Evolutionary conservation across 2,113 vertebrate genomes (phyloP).

Genomic region (Anoplopoma fimbria): DNA sequence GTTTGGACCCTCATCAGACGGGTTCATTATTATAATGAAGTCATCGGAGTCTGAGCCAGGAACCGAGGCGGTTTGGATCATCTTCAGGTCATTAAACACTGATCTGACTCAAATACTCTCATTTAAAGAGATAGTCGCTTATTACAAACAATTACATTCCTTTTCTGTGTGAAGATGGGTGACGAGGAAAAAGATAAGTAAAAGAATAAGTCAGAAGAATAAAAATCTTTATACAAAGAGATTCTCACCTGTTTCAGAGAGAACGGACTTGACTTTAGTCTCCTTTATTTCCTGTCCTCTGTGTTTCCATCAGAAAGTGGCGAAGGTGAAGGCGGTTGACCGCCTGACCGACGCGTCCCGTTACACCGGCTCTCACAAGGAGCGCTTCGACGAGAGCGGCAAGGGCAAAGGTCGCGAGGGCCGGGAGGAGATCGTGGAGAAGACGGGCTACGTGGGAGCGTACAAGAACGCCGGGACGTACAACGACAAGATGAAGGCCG

Average conservation of each 20-base stretch:
- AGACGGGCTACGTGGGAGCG: constrained; percentile 92
- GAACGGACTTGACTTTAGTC: not conserved
- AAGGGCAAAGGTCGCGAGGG: constrained; percentile 92
- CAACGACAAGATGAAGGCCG: constrained; percentile 88
- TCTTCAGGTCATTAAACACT: no score
- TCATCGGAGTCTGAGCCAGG: no score
- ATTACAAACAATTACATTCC: no score
- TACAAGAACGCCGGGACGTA: constrained; percentile 95
- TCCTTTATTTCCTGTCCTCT: not conserved
- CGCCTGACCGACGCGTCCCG: constrained; percentile 93
- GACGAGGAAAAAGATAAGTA: no score
- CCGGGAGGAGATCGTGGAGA: constrained; percentile 91
- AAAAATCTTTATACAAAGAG: no score
- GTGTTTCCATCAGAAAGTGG: constrained; percentile 87
- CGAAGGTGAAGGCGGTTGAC: constrained; percentile 88
- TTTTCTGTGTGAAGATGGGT: no score
- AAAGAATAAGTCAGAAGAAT: no score
- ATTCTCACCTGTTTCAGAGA: not conserved
- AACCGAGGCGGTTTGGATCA: no score
- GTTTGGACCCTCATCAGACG: no score
- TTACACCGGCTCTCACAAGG: constrained; percentile 96
- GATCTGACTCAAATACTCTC: no score
- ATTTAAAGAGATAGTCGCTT: no score
- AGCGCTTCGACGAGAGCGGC: constrained; percentile 91
- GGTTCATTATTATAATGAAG: no score